Conservation (phyloP, 1,140 invertebrate genomes). For the Octopus bimaculoides region DNA sequence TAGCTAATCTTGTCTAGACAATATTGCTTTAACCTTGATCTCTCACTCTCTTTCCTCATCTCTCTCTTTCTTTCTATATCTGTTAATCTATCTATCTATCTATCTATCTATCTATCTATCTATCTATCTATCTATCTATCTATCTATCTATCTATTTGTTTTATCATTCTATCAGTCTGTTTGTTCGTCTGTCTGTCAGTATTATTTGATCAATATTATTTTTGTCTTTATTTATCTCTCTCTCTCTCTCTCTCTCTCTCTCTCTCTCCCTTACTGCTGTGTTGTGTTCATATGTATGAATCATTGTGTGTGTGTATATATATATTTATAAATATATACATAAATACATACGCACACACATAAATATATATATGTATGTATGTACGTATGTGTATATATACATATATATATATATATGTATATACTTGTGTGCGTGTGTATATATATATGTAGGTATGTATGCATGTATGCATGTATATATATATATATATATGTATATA, state of each 20-base stretch:
- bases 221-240: constrained; percentile 1
- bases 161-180: background rate
- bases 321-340: no score
- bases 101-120: background rate
- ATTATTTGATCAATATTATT: background rate
- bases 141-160: background rate
- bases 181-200: background rate
- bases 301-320: no score
- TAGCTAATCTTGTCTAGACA: no score
- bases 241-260: constrained; percentile 6
- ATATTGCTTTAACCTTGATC: background rate
- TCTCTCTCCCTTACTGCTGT: background rate
- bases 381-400: no score
- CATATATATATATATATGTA: no score
- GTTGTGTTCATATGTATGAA: background rate
- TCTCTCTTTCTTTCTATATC: background rate
- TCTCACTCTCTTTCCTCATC: background rate
- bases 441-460: background rate
- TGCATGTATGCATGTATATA: background rate
- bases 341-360: no score
- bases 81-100: background rate
- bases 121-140: background rate
- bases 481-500: background rate
- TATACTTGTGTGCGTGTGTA: no score
- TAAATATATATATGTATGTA: no score